phyloP scores from a whole-genome alignment of 1,140 invertebrate species.

The Eriosoma lanigerum region DNA sequence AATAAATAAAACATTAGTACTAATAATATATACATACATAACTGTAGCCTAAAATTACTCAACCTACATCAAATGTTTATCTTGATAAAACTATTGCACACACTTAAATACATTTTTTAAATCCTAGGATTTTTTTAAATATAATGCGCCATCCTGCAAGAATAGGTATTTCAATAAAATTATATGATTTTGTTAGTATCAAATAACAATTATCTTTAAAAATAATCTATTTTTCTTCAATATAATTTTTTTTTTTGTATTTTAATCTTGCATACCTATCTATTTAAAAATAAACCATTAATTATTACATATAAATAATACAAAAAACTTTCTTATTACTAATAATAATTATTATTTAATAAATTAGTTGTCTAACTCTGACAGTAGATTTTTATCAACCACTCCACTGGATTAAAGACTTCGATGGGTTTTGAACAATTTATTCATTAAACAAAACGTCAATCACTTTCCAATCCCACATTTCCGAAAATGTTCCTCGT shows the following conservation, averaged over 20 bases:
- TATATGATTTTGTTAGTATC: neutral
- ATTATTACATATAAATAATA: neutral
- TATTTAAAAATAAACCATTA: neutral
- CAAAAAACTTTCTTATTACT: too few species aligned
- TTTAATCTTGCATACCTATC: too few species aligned
- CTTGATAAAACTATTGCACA: slow-evolving; percentile 8
- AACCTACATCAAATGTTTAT: slow-evolving; percentile 14
- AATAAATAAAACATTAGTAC: too few species aligned
- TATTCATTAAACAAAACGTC: slow-evolving; percentile 2
- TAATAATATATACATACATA: too few species aligned
- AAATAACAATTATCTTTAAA: neutral
- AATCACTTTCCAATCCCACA: neutral
- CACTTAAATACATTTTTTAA: neutral
- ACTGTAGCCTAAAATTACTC: neutral
- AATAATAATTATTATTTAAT: too few species aligned
- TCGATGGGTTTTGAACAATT: neutral
- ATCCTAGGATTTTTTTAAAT: neutral
- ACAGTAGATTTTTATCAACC: neutral
- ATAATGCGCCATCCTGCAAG: neutral
- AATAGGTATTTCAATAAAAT: neutral
- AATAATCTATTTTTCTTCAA: neutral
- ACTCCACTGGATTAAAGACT: neutral
- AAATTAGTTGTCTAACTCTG: neutral
- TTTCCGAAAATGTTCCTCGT: slow-evolving; percentile 13
- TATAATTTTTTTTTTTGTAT: neutral